phyloP scores from a whole-genome alignment of 2,113 vertebrate genomes.

The Trichomycterus rosablanca region DNA sequence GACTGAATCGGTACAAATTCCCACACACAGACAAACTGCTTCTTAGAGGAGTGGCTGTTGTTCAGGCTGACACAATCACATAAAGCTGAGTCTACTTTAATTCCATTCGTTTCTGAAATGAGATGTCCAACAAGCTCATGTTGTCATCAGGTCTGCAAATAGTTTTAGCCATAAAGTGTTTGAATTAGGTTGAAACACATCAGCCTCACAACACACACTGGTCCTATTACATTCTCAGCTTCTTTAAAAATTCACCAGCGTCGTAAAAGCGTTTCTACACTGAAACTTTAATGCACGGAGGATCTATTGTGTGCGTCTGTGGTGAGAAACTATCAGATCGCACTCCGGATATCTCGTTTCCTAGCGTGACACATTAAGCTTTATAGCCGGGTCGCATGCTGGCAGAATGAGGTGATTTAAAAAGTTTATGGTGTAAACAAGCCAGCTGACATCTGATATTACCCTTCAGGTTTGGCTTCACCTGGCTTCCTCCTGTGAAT shows the following conservation, averaged over 20 bases:
- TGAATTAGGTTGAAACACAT: too few relatives aligned
- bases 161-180: too few relatives aligned
- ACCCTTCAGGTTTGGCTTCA: not conserved
- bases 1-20: too few relatives aligned
- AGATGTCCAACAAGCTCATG: too few relatives aligned
- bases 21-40: too few relatives aligned
- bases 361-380: not conserved
- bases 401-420: not conserved
- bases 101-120: too few relatives aligned
- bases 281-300: constrained; percentile 35
- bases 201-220: not conserved
- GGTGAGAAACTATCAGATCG: constrained; percentile 18
- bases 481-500: not conserved
- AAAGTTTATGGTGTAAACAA: not conserved
- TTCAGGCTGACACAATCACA: too few relatives aligned
- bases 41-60: too few relatives aligned
- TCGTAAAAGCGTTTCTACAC: constrained; percentile 6
- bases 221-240: too few relatives aligned
- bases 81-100: not conserved
- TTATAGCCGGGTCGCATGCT: not conserved
- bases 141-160: too few relatives aligned
- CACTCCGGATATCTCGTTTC: not conserved
- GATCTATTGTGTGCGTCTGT: constrained; percentile 9
- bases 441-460: not conserved
- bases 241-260: constrained; percentile 31